Base-by-base conservation (phyloP, 92 coral and sea anemone genomes). In the Epizoanthus stellaris region DNA sequence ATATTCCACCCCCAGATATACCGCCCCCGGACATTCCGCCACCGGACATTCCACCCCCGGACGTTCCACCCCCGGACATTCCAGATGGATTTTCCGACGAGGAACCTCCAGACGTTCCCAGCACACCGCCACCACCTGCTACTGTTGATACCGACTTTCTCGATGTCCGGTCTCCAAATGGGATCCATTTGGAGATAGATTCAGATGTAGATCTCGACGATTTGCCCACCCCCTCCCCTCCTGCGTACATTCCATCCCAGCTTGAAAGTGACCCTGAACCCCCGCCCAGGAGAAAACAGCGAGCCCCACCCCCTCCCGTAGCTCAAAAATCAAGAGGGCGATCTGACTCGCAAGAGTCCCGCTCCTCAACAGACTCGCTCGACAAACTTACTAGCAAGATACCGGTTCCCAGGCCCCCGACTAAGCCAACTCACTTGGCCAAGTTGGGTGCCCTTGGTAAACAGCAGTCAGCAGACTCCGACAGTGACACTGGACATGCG, bases 21-120 rank as follows among this genome's bases (percentile, higher is more conserved):
- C 92, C 96, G 5, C 94, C 95, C 43, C 96, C 91, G 11, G 92
- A 90, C 38, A 54, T 91, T 9, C 91, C 90, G 70, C 92, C 88
- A 3, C 86, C 88, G 2, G 95, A 90, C 69, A 82, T 87, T 40
- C 82, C 87, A 36, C 92, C 89, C 52, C 84, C 81, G 3, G 93
- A 84, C 10, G 87, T 89, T 58, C 94, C 90, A 19, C 67, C 75
- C 25, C 60, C 89, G 4, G 34, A 75, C 38, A 73, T 73, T 81
- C 77, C 91, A 57, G 91, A 88, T 57, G 77, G 75, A 5, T 91
- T 85, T 67, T 79, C 85, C 53, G 96, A 85, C 0, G 92, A 76
- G 12, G 92, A 85, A 56, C 76, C 89, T 82, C 91, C 93, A 53
- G 88, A 82, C 62, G 80, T 85, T 17, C 98, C 94, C 65, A 84